Percentiles rank a stretch among this genome's conserved stretches.
These are phyloP conservation scores for Mystacides longicornis DNA, from an alignment of 2,888 invertebrate species.

Conservation along the genomic window DNA sequence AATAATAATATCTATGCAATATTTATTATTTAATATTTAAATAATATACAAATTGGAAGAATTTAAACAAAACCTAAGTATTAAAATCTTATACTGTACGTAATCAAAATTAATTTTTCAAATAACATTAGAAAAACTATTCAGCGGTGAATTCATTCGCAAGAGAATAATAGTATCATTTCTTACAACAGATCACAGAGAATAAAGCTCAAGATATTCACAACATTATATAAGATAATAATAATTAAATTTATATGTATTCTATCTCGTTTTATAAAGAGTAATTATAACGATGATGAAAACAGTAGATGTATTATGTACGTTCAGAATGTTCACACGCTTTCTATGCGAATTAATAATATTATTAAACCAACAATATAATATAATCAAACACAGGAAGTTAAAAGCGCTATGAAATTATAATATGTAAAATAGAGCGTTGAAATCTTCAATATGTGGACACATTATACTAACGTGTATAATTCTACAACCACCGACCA, in stretches of 20 bases:
- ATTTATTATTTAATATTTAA: no score
- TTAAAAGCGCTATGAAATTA: conserved; percentile 5
- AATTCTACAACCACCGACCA: not conserved
- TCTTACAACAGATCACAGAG: conserved; percentile 19
- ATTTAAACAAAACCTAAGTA: no score
- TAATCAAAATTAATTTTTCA: no score
- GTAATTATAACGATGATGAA: not conserved
- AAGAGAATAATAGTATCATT: not conserved
- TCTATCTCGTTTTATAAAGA: not conserved
- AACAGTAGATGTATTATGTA: not conserved
- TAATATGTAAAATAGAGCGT: no score
- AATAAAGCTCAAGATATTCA: conserved; percentile 1
- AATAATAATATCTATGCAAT: no score
- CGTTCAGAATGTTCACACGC: conserved; percentile 24
- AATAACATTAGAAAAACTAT: no score
- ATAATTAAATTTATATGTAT: not conserved
- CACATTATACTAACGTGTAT: not conserved
- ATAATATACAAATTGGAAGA: no score
- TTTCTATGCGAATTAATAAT: conserved; percentile 22
- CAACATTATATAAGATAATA: no score
- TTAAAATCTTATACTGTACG: no score
- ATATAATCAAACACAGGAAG: not conserved
- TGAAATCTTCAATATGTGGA: not conserved
- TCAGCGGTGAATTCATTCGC: no score
- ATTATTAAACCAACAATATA: not conserved